These are phyloP conservation scores for Euwallacea similis DNA, from an alignment of 1,140 invertebrate species.

Conservation along the genomic window DNA sequence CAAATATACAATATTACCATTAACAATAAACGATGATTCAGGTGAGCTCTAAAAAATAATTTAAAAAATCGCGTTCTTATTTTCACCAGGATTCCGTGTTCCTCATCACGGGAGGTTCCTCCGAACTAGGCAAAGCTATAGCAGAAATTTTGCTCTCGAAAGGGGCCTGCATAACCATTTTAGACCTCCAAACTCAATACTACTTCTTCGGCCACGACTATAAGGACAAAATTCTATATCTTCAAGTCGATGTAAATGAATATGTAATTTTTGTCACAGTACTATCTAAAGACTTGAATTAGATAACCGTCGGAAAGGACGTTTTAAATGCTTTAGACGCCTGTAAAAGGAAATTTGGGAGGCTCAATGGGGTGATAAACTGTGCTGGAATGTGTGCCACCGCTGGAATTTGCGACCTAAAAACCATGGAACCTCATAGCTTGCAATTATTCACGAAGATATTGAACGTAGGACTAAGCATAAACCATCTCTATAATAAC, in stretches of 20 bases:
- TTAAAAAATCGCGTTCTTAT: not conserved
- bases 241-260: constrained; percentile 14
- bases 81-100: constrained; percentile 22
- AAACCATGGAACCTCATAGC: constrained; percentile 18
- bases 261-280: not conserved
- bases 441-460: constrained; percentile 26
- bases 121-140: constrained; percentile 16
- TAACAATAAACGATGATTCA: no score
- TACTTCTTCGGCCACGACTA: not conserved
- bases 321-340: constrained; percentile 23
- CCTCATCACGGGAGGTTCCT: constrained; percentile 24
- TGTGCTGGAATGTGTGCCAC: constrained; percentile 15
- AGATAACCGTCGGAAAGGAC: constrained; percentile 35
- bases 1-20: no score
- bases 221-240: not conserved
- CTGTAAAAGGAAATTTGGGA: constrained; percentile 27
- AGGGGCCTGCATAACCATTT: constrained; percentile 19
- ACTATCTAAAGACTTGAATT: not conserved
- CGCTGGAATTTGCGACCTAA: constrained; percentile 6
- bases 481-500: not conserved
- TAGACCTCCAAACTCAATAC: constrained; percentile 10
- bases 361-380: constrained; percentile 34
- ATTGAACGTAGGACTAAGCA: constrained; percentile 15
- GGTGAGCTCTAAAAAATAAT: no score
- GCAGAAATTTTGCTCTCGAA: constrained; percentile 11